Evolutionary conservation across 1,140 invertebrate species (phyloP).

Genomic region (Solenopsis invicta): DNA sequence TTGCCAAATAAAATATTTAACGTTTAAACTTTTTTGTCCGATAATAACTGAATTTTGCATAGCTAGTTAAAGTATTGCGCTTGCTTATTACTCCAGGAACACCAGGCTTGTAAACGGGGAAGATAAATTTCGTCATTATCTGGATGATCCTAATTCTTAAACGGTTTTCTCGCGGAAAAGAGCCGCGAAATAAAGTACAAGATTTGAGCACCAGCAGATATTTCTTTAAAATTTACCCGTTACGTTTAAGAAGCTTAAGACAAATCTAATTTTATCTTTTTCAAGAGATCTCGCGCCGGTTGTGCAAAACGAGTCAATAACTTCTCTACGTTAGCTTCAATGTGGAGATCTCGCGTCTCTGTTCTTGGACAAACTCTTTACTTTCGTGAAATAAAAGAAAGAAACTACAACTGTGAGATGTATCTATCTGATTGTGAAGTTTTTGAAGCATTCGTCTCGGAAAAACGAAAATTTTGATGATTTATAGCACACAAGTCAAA

Average conservation of each 20-base stretch:
- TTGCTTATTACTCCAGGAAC: conserved; percentile 1
- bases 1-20: conserved; percentile 4
- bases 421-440: conserved; percentile 53
- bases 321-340: conserved; percentile 40
- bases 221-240: conserved; percentile 47
- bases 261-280: conserved; percentile 46
- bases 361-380: conserved; percentile 27
- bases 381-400: conserved; percentile 22
- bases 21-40: not conserved
- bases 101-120: not conserved
- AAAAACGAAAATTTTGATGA: conserved; percentile 42
- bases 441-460: conserved; percentile 32
- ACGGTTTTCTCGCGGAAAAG: not conserved
- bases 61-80: not conserved
- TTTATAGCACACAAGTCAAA: conserved; percentile 6
- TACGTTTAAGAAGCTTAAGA: conserved; percentile 48
- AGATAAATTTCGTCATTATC: conserved; percentile 39
- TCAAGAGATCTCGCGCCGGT: conserved; percentile 29
- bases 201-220: conserved; percentile 14
- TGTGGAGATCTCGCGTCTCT: conserved; percentile 33
- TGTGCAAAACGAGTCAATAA: conserved; percentile 49
- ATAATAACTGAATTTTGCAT: not conserved
- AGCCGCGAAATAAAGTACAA: conserved; percentile 8
- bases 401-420: conserved; percentile 13
- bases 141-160: not conserved